These are phyloP conservation scores for Aurelia aurita complex sp. Pacific DNA, from an alignment of 30 jellyfish, hydroid and myxozoan species.

Conservation along the genomic window DNA sequence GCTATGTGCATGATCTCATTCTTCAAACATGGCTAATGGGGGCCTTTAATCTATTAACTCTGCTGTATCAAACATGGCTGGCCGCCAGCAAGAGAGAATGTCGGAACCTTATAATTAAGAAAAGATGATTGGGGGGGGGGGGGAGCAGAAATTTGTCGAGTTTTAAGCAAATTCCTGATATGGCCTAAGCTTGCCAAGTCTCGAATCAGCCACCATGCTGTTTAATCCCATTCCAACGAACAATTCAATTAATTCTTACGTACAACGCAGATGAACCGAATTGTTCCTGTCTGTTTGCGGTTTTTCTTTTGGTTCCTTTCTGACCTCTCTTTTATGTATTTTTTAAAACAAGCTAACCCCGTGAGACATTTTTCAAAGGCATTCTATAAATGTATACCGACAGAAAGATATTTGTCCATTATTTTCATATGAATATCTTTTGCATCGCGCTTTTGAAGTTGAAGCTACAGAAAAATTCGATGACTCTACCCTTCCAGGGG, in stretches of 20 bases:
- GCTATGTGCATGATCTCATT: no score
- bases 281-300: constrained; percentile 29
- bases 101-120: no score
- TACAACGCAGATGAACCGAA: constrained; percentile 20
- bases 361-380: constrained; percentile 34
- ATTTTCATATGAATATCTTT: constrained; percentile 32
- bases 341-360: constrained; percentile 5
- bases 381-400: constrained; percentile 42
- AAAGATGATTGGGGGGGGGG: no score
- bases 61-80: no score
- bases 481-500: no score
- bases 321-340: constrained; percentile 24
- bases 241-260: constrained; percentile 6
- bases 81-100: no score
- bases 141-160: no score
- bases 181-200: no score
- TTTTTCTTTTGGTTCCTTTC: constrained; percentile 15
- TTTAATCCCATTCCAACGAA: constrained; percentile 7
- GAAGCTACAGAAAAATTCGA: no score
- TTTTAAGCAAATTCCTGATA: no score
- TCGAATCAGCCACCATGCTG: neutral
- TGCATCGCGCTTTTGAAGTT: neutral
- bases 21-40: no score
- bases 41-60: no score
- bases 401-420: constrained; percentile 11